These are phyloP conservation scores for Nomada hirtipes DNA, from an alignment of 2,888 invertebrate genomes.

Conservation along the genomic window DNA sequence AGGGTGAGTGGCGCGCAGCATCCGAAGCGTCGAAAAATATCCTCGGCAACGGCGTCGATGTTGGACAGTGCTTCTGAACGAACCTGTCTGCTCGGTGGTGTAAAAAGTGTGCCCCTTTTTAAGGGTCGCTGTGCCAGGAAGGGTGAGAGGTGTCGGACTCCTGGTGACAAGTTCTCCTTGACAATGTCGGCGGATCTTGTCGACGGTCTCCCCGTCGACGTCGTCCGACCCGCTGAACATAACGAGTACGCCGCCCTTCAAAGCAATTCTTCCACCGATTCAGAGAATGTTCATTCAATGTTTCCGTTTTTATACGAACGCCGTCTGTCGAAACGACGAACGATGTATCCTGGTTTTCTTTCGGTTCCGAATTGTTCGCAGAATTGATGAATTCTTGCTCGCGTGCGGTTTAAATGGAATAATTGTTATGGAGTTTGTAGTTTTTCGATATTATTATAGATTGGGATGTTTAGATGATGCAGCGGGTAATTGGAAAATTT, in stretches of 20 bases:
- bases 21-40: slow-evolving; percentile 41
- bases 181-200: slow-evolving; percentile 20
- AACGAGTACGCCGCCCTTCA: slow-evolving; percentile 12
- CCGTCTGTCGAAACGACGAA: neutral
- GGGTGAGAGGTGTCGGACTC: slow-evolving; percentile 7
- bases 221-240: neutral
- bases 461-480: too few relatives aligned
- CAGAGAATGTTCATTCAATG: neutral
- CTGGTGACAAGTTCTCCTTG: neutral
- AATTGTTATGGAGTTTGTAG: too few relatives aligned
- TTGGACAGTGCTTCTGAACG: slow-evolving; percentile 48
- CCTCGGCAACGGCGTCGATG: slow-evolving; percentile 23
- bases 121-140: slow-evolving; percentile 17
- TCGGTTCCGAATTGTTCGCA: too few relatives aligned
- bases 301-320: neutral
- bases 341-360: too few relatives aligned
- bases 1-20: slow-evolving; percentile 49
- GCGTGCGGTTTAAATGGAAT: too few relatives aligned
- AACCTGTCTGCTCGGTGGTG: slow-evolving; percentile 34
- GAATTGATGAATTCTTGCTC: too few relatives aligned
- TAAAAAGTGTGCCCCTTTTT: slow-evolving; percentile 25
- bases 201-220: slow-evolving; percentile 3
- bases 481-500: too few relatives aligned
- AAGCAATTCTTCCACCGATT: neutral
- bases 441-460: too few relatives aligned